Conservation (phyloP, 1,140 invertebrate genomes). For the Helicoverpa zea region DNA sequence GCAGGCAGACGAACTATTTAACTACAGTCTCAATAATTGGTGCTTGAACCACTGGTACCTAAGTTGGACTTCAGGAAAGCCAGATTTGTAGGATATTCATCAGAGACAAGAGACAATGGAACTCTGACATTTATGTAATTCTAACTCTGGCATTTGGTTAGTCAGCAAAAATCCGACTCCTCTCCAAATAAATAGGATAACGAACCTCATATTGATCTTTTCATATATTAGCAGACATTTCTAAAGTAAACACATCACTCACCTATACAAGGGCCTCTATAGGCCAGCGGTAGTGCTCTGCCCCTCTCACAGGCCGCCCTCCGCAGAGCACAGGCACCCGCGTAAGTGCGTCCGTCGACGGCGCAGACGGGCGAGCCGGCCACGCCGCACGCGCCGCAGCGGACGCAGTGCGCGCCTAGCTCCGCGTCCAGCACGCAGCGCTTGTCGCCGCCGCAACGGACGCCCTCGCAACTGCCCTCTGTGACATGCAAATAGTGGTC, state of each 20-base stretch:
- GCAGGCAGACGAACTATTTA: too few relatives aligned
- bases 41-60: too few relatives aligned
- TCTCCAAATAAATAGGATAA: too few relatives aligned
- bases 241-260: conserved; percentile 2
- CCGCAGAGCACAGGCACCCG: conserved; percentile 94
- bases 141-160: too few relatives aligned
- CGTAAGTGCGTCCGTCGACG: conserved; percentile 95
- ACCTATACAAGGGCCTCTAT: conserved; percentile 92
- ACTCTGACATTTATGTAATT: too few relatives aligned
- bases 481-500: conserved; percentile 20
- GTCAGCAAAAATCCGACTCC: too few relatives aligned
- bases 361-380: conserved; percentile 92
- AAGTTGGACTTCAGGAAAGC: too few relatives aligned
- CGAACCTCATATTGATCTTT: too few relatives aligned
- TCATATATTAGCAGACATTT: too few relatives aligned
- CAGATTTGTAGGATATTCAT: too few relatives aligned
- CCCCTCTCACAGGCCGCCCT: conserved; percentile 94
- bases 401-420: conserved; percentile 93
- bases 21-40: too few relatives aligned
- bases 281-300: conserved; percentile 94
- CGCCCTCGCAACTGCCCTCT: conserved; percentile 92
- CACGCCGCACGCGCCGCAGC: conserved; percentile 91
- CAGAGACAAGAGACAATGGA: too few relatives aligned
- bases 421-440: conserved; percentile 95
- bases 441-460: conserved; percentile 93